Conservation (phyloP, 2,888 invertebrate species). For the Chymomyza amoena region DNA sequence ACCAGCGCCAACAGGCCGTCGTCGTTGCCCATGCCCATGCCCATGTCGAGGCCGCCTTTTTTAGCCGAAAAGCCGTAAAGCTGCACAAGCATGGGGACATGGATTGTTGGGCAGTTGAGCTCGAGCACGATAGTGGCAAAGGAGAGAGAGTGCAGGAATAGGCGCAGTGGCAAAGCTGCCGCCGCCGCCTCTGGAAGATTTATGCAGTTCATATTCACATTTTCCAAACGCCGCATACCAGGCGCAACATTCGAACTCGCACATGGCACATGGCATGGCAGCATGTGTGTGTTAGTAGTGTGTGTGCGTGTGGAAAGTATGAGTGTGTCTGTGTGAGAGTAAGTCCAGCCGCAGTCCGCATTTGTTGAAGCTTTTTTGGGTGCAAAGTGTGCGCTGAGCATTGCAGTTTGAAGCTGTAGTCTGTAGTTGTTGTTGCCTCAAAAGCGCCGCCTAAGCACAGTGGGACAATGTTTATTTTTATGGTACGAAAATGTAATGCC, state of each 20-base stretch:
- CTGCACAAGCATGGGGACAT: conserved; percentile 32
- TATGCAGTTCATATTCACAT: conserved; percentile 78
- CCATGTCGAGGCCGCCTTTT: conserved; percentile 36
- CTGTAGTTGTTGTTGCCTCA: conserved; percentile 22
- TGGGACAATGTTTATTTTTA: conserved; percentile 19
- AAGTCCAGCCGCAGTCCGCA: conserved; percentile 57
- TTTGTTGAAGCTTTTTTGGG: conserved; percentile 62
- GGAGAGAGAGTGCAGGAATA: conserved; percentile 9
- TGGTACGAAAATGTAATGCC: background rate
- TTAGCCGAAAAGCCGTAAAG: conserved; percentile 71
- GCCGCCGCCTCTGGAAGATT: conserved; percentile 73
- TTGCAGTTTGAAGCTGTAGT: conserved; percentile 50
- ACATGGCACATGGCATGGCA: background rate
- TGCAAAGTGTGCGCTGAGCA: conserved; percentile 57
- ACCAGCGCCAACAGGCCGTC: conserved; percentile 51
- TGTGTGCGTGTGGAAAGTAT: conserved; percentile 24
- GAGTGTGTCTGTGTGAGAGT: conserved; percentile 18
- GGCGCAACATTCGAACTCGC: conserved; percentile 60
- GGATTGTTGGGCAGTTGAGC: conserved; percentile 15
- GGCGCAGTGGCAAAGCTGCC: conserved; percentile 67
- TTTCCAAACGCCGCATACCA: conserved; percentile 73
- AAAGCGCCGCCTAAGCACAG: conserved; percentile 40
- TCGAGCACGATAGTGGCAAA: background rate
- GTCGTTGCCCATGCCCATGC: conserved; percentile 24
- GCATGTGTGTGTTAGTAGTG: conserved; percentile 25